These are phyloP conservation scores for Stomatorhinus walkeri DNA, from an alignment of 2,797 vertebrate species.

Conservation along the genomic window DNA sequence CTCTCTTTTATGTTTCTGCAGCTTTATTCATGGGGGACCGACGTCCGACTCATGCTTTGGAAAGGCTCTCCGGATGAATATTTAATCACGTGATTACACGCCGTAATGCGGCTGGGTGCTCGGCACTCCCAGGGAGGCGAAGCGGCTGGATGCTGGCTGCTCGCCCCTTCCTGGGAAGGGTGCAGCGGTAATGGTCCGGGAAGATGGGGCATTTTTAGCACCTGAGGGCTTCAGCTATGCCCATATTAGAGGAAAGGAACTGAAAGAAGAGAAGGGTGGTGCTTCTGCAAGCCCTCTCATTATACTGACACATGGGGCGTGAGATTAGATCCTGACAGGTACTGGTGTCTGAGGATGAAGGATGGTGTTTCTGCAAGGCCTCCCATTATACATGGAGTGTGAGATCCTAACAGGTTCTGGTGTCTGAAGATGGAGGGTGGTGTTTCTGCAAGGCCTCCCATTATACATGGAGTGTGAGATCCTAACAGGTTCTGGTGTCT, in stretches of 20 bases:
- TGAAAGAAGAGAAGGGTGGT: background rate
- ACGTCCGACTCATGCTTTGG: conserved; percentile 51
- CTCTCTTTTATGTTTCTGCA: conserved; percentile 58
- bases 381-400: background rate
- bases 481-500: background rate
- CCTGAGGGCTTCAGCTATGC: background rate
- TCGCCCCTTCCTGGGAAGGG: background rate
- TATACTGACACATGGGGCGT: background rate
- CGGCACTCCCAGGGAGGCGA: background rate
- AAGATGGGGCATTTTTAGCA: background rate
- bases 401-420: background rate
- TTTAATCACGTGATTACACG: conserved; percentile 59
- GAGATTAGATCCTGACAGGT: background rate
- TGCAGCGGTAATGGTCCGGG: background rate
- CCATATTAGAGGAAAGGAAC: background rate
- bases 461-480: too few species aligned
- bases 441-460: too few species aligned
- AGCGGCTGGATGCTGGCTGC: too few species aligned
- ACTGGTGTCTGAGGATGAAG: background rate
- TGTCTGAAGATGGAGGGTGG: background rate
- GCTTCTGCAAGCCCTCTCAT: background rate
- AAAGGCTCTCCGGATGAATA: conserved; percentile 63
- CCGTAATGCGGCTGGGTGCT: conserved; percentile 33
- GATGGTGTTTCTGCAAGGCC: background rate
- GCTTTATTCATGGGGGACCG: conserved; percentile 59